Evolutionary conservation across 2,797 vertebrate species (phyloP).

Genomic region (Thripadectes ignobilis): DNA sequence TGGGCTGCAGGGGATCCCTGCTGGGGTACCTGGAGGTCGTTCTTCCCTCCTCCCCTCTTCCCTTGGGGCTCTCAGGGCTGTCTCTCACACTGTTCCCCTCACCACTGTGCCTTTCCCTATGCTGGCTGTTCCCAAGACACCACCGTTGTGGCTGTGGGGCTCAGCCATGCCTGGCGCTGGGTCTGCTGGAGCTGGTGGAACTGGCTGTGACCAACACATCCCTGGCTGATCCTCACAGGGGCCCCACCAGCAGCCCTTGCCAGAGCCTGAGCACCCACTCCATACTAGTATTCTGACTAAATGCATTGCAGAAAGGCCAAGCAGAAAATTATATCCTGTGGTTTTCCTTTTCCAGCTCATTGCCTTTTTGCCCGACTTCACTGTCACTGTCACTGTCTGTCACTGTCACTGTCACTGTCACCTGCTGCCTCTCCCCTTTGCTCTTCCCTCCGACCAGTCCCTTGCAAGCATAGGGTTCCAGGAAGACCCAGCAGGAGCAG

Average conservation of each 20-base stretch:
- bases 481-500: not conserved
- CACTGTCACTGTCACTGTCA: not conserved
- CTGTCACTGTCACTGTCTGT: too few species aligned
- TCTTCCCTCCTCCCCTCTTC: not conserved
- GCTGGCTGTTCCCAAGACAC: not conserved
- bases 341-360: not conserved
- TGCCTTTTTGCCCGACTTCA: not conserved
- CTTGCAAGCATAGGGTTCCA: fast-evolving
- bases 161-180: not conserved
- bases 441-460: not conserved
- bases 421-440: not conserved
- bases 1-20: not conserved
- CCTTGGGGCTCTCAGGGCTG: not conserved
- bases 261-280: fast-evolving
- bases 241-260: fast-evolving
- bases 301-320: not conserved
- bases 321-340: not conserved
- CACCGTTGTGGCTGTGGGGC: not conserved
- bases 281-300: not conserved
- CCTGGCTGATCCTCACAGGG: not conserved
- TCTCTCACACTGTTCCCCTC: not conserved
- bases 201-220: not conserved
- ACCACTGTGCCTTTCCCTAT: not conserved
- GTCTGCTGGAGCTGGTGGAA: not conserved
- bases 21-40: not conserved